Percentiles rank a stretch among this genome's conserved stretches.
phyloP scores from a whole-genome alignment of 2,888 invertebrate genomes.

The Coelogynopora nodosa region DNA sequence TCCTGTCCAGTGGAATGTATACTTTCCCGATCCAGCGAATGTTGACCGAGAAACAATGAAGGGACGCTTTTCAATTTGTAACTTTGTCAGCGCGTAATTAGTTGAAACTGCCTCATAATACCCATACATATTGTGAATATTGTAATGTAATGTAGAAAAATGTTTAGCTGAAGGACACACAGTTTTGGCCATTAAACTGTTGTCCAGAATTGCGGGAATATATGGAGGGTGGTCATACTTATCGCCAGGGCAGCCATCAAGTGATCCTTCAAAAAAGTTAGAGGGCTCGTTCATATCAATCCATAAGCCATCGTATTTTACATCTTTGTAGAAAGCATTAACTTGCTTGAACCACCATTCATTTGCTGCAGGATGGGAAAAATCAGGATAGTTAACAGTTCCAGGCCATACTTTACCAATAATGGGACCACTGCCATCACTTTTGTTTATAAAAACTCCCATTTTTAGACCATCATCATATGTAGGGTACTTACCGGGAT shows the following conservation, averaged over 20 bases:
- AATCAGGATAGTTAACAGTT: slow-evolving; percentile 54
- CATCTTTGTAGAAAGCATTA: slow-evolving; percentile 49
- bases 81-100: slow-evolving; percentile 49
- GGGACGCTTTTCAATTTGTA: slow-evolving; percentile 51
- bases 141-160: slow-evolving; percentile 53
- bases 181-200: slow-evolving; percentile 51
- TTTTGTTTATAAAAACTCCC: slow-evolving; percentile 64
- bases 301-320: slow-evolving; percentile 56
- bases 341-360: slow-evolving; percentile 54
- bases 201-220: slow-evolving; percentile 52
- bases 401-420: slow-evolving; percentile 57
- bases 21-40: slow-evolving; percentile 54
- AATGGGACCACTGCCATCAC: slow-evolving; percentile 59
- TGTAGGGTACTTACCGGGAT: slow-evolving; percentile 51
- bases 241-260: slow-evolving; percentile 53
- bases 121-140: slow-evolving; percentile 57
- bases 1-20: slow-evolving; percentile 58
- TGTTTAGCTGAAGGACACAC: slow-evolving; percentile 55
- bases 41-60: slow-evolving; percentile 73
- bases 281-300: slow-evolving; percentile 62
- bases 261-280: slow-evolving; percentile 57
- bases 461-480: slow-evolving; percentile 52
- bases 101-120: slow-evolving; percentile 52
- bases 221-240: slow-evolving; percentile 56
- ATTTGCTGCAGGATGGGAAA: slow-evolving; percentile 53